phyloP scores from a whole-genome alignment of 92 coral and sea anemone genomes.

The Isaurus tuberculatus region DNA sequence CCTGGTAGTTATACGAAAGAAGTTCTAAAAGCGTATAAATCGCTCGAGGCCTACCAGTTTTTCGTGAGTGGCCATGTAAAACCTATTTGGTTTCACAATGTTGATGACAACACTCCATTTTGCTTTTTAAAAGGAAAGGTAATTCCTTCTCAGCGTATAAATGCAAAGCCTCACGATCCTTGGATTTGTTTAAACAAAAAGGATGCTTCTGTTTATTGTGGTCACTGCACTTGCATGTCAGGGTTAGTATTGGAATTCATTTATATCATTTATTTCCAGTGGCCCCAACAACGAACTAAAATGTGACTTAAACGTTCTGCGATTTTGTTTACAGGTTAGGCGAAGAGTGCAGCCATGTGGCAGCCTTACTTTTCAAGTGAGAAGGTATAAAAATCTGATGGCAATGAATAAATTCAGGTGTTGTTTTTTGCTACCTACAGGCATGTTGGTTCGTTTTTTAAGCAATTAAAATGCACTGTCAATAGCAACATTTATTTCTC shows the following conservation, averaged over 20 bases:
- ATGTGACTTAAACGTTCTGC: slow-evolving; percentile 1
- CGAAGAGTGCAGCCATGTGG: background rate
- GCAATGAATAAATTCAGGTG: background rate
- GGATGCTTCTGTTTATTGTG: slow-evolving; percentile 9
- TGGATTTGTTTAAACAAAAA: slow-evolving; percentile 59
- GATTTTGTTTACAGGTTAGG: slow-evolving; percentile 31
- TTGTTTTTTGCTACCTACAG: slow-evolving; percentile 4
- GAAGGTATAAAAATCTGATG: slow-evolving; percentile 10
- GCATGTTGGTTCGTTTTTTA: background rate
- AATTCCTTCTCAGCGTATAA: slow-evolving; percentile 36
- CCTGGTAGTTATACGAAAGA: slow-evolving; percentile 53
- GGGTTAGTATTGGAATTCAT: no score
- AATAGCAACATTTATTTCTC: background rate
- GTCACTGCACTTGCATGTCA: no score
- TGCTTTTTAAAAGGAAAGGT: slow-evolving; percentile 47
- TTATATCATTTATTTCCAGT: background rate
- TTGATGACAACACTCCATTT: slow-evolving; percentile 25
- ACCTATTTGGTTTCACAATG: slow-evolving; percentile 8
- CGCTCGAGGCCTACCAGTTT: slow-evolving; percentile 45
- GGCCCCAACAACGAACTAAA: background rate
- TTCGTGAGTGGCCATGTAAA: slow-evolving; percentile 55
- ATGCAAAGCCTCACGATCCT: slow-evolving; percentile 49
- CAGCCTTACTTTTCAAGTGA: slow-evolving; percentile 34
- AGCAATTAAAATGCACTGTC: slow-evolving; percentile 1
- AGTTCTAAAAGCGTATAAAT: slow-evolving; percentile 50